Percentiles rank a stretch among this genome's conserved stretches.
Evolutionary conservation across 2,888 invertebrate species (phyloP).

Genomic region (Fragum fragum): DNA sequence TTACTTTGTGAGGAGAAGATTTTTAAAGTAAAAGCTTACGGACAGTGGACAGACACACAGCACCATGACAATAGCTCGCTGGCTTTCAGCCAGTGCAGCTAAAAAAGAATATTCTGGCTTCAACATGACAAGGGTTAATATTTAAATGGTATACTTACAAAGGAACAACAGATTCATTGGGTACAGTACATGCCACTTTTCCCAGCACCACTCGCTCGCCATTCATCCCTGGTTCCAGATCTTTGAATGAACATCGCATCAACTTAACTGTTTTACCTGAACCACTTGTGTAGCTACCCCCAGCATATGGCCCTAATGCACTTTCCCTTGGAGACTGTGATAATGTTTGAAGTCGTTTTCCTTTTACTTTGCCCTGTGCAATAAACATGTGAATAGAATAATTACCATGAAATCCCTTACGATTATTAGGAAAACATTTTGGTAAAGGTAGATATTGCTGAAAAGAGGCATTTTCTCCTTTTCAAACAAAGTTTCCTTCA

Average conservation of each 20-base stretch:
- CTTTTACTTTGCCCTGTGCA: constrained; percentile 90
- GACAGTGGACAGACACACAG: no score
- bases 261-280: constrained; percentile 88
- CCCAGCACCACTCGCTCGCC: constrained; percentile 91
- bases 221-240: constrained; percentile 90
- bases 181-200: constrained; percentile 93
- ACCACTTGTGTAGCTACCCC: constrained; percentile 89
- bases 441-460: no score
- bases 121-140: no score
- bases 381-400: not conserved
- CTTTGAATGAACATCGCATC: constrained; percentile 88
- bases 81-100: no score
- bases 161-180: constrained; percentile 91
- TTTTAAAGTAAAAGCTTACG: no score
- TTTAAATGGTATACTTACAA: constrained; percentile 78
- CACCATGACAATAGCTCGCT: no score
- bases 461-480: no score
- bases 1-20: no score
- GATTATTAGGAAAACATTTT: no score
- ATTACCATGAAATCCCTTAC: no score
- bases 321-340: constrained; percentile 88
- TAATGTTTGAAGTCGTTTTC: constrained; percentile 91
- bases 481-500: no score
- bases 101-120: no score
- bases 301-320: constrained; percentile 91